Evolutionary conservation across 2,113 vertebrate genomes (phyloP).

Genomic region (Hippocampus guttulatus): DNA sequence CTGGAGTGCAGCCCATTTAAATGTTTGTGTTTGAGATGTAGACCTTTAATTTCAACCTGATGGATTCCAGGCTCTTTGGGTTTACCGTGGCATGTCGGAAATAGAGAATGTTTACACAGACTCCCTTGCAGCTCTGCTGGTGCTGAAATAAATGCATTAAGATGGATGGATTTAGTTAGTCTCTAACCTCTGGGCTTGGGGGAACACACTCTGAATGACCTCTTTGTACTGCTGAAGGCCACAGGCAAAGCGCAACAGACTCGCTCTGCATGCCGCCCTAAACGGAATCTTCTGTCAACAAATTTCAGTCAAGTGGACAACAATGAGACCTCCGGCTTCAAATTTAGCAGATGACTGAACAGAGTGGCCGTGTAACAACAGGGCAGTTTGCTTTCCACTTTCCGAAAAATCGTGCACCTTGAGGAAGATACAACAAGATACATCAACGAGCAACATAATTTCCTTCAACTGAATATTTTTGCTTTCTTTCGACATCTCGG

Average conservation of each 20-base stretch:
- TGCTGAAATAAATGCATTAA: constrained; percentile 72
- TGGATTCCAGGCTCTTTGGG: constrained; percentile 71
- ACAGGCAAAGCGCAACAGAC: constrained; percentile 15
- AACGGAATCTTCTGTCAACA: constrained; percentile 1
- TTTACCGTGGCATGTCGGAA: constrained; percentile 70
- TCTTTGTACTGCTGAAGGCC: constrained; percentile 57
- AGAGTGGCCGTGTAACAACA: neutral
- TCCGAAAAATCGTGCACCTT: no score
- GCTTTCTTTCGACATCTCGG: no score
- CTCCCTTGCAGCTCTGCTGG: constrained; percentile 59
- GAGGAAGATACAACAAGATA: no score
- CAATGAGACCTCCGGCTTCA: neutral
- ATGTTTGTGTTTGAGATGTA: constrained; percentile 71
- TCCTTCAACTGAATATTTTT: no score
- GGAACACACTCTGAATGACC: constrained; percentile 71
- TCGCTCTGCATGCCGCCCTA: neutral
- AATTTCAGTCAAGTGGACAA: neutral
- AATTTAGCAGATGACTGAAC: neutral
- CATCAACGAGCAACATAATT: no score
- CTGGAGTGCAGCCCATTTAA: constrained; percentile 70
- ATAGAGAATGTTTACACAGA: constrained; percentile 71
- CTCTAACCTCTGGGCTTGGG: constrained; percentile 61
- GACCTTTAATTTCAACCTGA: constrained; percentile 70
- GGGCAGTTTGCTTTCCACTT: no score
- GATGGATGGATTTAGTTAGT: constrained; percentile 75